Evolutionary conservation across 2,888 invertebrate species (phyloP), one percentile per base, ranked within the genome.

Genomic region (Tyria jacobaeae): DNA sequence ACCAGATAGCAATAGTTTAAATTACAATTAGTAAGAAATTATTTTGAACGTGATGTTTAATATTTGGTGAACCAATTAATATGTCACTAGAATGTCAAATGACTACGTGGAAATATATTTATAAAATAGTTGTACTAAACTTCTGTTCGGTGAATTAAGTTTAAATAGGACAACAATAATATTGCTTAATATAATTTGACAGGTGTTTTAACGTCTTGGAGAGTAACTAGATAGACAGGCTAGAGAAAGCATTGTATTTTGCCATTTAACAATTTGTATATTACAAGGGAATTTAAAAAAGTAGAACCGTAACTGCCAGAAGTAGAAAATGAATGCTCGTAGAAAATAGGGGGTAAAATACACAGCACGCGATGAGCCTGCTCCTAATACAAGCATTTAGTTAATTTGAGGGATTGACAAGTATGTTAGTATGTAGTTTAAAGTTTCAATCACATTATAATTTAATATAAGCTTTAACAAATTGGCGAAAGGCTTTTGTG

Each of bases 21-120:
- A 86, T 91, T 86, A 89, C 87, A 89, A 88, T 90, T 88, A 89
- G 85, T 86, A 82, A 83, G 83, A 85, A 82, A 84, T 84, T 83
- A 80, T 82, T 84, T 79, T 70, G 66, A 75, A 66, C 60, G 21
- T 44, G 21, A 12, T 44, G 44, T 44, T 21, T 5, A 6, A 31
- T 31, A 31, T 31, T 17, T 44, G 10, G 71, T 65, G 55, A 60
- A 12, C 5, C 24, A 31, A 44, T 44, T 44, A 44, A 44, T 12
- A 44, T 21, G 12, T 21, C 44, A 21, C 17, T 21, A 21, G 9
- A 44, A 44, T 44, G 21, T 44, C 21, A 9, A 44, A 44, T 3
- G 10, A 44, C 17, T 21, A 10, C 44, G 21, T 44, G 17, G 21
- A 44, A 44, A 7, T 31, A 7, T 31, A 17, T 41, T 2, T 0